These are phyloP conservation scores for Diadegma fenestrale DNA, from an alignment of 2,888 invertebrate genomes.

Conservation along the genomic window DNA sequence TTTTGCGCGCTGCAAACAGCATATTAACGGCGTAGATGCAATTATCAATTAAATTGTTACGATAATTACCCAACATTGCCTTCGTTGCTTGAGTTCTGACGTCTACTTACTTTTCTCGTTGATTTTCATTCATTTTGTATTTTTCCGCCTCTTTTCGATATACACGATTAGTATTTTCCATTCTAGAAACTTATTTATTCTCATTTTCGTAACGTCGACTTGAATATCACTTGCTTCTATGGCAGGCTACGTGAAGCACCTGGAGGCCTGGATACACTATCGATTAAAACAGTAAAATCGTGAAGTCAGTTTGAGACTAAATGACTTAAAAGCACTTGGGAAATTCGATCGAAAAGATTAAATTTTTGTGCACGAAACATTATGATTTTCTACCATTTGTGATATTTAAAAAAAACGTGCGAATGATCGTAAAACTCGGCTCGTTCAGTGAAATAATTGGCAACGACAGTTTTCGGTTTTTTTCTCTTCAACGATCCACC, in stretches of 20 bases:
- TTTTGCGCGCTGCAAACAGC: conserved; percentile 76
- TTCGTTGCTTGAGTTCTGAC: conserved; percentile 74
- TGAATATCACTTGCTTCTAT: conserved; percentile 73
- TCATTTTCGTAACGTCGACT: conserved; percentile 72
- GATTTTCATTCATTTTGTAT: conserved; percentile 66
- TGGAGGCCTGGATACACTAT: conserved; percentile 53
- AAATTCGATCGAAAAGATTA: conserved; percentile 23
- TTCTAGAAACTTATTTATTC: conserved; percentile 79
- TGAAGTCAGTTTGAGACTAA: conserved; percentile 29
- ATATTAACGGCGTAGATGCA: conserved; percentile 76
- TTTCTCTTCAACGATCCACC: conserved; percentile 4
- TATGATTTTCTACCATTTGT: conserved; percentile 14
- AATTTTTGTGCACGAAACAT: conserved; percentile 23
- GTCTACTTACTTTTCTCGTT: conserved; percentile 62
- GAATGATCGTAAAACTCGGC: conserved; percentile 22
- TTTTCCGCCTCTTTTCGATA: not conserved
- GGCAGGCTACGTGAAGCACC: conserved; percentile 69
- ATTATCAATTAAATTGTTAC: conserved; percentile 76
- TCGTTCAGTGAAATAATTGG: conserved; percentile 44
- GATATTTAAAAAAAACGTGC: conserved; percentile 13
- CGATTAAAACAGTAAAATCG: conserved; percentile 38
- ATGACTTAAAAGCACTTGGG: conserved; percentile 16
- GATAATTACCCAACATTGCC: conserved; percentile 77
- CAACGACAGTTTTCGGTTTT: conserved; percentile 25
- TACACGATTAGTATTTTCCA: conserved; percentile 58